Evolutionary conservation across 1,140 invertebrate genomes (phyloP), one percentile per base, ranked within the genome.

Genomic region (Drosophila biarmipes): DNA sequence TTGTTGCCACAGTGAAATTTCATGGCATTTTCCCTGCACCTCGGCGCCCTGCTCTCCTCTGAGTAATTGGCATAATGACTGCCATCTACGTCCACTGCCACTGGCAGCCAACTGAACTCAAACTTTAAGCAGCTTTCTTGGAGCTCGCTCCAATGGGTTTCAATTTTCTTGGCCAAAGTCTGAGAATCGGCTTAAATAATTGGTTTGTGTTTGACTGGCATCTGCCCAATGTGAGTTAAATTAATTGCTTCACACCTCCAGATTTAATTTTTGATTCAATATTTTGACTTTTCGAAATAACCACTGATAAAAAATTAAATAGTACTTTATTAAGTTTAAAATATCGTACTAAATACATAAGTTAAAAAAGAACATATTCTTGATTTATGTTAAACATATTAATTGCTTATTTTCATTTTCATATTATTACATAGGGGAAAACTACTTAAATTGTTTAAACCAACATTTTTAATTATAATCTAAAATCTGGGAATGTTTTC

Each of bases 51-150:
- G 45, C 24, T 11, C 45, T n/a, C 19, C 48, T 37, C 15, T 31
- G 19, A 73, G 71, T 63, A 63, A 73, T 73, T 63, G 69, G 42
- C 68, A 51, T 73, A 73, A 73, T 49, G 49, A 73, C 51, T 62
- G 29, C 37, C 68, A 51, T 58, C 71, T 34, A 48, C n/a, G 17
- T 43, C 40, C 56, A 45, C 34, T 52, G 53, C 27, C 63, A 43
- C 31, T 53, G 48, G 21, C 56, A 59, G 29, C 31, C 17, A 76
- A 37, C 72, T 66, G 34, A 62, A 63, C 52, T 49, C 10, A 40
- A 51, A 59, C 37, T 58, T 55, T 76, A 68, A 68, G 73, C 42
- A 37, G 62, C 55, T 61, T 61, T 76, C n/a, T 35, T 7, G 19
- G 35, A 37, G 49, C 27, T 15, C 15, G 51, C 37, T 24, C 21